These are phyloP conservation scores for Dascyllus trimaculatus DNA, from an alignment of 2,113 vertebrate genomes.

Conservation along the genomic window DNA sequence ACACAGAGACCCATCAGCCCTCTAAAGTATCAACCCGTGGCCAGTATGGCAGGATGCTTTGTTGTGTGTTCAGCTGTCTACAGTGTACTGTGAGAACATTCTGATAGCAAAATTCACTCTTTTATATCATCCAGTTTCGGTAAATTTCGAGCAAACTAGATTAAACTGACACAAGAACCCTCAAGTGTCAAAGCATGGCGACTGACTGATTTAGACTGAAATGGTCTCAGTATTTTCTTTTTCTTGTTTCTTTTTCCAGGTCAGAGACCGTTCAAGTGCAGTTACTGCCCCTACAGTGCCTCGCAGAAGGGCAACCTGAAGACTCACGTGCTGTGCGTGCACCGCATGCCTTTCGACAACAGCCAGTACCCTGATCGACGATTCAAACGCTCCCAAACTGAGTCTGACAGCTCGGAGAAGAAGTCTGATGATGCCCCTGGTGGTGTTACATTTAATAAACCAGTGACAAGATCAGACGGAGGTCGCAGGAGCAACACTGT, in stretches of 20 bases:
- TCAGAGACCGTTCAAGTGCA: slow-evolving; percentile 91
- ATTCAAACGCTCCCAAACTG: slow-evolving; percentile 92
- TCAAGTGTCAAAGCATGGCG: neutral
- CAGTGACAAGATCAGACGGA: neutral
- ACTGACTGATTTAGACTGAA: neutral
- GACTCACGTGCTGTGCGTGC: slow-evolving; percentile 95
- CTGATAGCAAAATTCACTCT: too few relatives aligned
- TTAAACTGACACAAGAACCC: neutral
- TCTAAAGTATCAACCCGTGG: too few relatives aligned
- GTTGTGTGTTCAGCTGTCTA: too few relatives aligned
- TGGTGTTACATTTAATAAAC: neutral
- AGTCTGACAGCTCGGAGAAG: slow-evolving; percentile 83
- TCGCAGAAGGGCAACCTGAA: slow-evolving; percentile 98
- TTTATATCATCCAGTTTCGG: too few relatives aligned
- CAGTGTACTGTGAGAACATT: too few relatives aligned
- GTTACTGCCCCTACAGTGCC: slow-evolving; percentile 94
- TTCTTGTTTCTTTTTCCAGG: slow-evolving; percentile 81
- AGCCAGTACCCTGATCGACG: slow-evolving; percentile 94
- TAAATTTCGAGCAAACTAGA: too few relatives aligned
- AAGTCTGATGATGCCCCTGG: slow-evolving; percentile 79
- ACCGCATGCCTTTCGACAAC: slow-evolving; percentile 98
- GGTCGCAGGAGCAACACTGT: neutral
- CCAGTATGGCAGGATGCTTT: too few relatives aligned
- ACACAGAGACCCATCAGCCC: too few relatives aligned
- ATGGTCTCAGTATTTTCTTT: slow-evolving; percentile 5